A percentile compares a stretch with the other conserved stretches of the same genome.
Evolutionary conservation across 1,140 invertebrate genomes (phyloP).

Genomic region (Anthonomus grandis): DNA sequence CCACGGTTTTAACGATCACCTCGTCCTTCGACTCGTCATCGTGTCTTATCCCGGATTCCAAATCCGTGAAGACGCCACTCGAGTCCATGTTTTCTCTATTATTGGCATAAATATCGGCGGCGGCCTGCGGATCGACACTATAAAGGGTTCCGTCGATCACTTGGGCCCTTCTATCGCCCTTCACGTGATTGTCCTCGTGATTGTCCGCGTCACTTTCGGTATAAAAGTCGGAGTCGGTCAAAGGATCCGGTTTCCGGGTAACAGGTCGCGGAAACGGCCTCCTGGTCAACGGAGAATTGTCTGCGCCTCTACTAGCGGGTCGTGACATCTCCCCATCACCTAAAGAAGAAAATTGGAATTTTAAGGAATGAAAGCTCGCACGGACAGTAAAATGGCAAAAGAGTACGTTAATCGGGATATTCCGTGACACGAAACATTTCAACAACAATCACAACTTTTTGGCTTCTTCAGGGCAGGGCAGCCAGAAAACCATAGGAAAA

Average conservation of each 20-base stretch:
- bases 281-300: constrained; percentile 57
- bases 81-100: constrained; percentile 75
- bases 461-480: too few relatives aligned
- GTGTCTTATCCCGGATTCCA: constrained; percentile 57
- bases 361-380: too few relatives aligned
- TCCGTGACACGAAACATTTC: too few relatives aligned
- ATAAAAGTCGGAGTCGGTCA: constrained; percentile 87
- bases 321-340: constrained; percentile 78
- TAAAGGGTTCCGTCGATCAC: constrained; percentile 83
- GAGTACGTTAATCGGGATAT: too few relatives aligned
- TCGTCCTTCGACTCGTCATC: constrained; percentile 40
- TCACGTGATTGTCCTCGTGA: constrained; percentile 66
- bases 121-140: constrained; percentile 56
- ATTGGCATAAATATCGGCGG: constrained; percentile 50
- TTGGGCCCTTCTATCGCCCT: constrained; percentile 65
- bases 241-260: constrained; percentile 67
- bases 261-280: constrained; percentile 43
- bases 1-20: constrained; percentile 38
- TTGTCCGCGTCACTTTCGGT: constrained; percentile 82
- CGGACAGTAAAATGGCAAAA: too few relatives aligned
- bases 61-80: constrained; percentile 78
- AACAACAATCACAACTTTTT: too few relatives aligned
- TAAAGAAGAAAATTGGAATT: background rate
- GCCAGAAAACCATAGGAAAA: too few relatives aligned
- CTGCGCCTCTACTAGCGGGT: constrained; percentile 70